phyloP scores from a whole-genome alignment of 2,797 vertebrate species.

The Sebastes steindachneri region DNA sequence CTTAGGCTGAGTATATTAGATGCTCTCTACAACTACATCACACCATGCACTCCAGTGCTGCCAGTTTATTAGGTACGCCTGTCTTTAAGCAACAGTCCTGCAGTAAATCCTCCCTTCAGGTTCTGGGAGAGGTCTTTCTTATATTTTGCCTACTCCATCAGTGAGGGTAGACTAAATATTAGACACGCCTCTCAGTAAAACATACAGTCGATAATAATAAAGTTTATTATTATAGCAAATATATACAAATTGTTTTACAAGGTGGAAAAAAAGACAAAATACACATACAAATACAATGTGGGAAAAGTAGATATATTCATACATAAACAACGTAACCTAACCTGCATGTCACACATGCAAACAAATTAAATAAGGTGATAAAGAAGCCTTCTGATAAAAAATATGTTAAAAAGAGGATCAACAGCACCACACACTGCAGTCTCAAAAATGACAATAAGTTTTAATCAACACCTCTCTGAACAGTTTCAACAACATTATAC shows the following conservation, averaged over 20 bases:
- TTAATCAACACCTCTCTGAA: background rate
- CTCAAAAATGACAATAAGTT: background rate
- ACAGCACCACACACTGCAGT: background rate
- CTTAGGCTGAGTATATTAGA: slow-evolving; percentile 6
- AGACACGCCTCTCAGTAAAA: background rate
- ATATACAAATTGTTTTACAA: background rate
- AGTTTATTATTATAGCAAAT: background rate
- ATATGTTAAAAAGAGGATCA: background rate
- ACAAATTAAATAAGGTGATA: background rate
- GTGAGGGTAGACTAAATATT: background rate
- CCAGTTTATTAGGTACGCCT: background rate
- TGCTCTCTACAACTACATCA: slow-evolving; percentile 13
- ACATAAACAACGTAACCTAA: background rate
- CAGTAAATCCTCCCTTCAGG: background rate
- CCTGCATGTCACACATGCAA: background rate
- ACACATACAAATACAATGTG: background rate
- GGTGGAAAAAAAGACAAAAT: background rate
- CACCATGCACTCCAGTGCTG: background rate
- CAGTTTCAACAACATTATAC: background rate
- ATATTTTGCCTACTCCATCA: background rate
- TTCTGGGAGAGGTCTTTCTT: background rate
- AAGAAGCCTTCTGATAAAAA: background rate
- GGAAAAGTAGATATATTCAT: background rate
- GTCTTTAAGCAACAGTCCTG: background rate
- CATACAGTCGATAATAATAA: background rate